phyloP scores from a whole-genome alignment of 1,140 invertebrate species.

The Drosophila ananassae region DNA sequence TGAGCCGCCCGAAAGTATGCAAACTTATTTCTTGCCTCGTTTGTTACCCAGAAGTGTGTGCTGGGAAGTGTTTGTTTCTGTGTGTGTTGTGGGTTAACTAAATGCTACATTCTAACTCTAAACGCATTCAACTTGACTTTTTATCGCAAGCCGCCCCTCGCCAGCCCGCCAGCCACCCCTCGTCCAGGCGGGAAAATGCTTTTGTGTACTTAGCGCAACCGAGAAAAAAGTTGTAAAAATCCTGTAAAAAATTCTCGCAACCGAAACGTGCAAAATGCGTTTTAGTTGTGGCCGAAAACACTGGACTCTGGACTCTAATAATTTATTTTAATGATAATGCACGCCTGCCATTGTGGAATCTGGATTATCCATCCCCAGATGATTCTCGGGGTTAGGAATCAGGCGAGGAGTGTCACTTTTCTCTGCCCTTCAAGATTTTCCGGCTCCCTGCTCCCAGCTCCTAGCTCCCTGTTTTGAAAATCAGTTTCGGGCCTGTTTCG shows the following conservation, averaged over 20 bases:
- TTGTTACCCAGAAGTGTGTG: background rate
- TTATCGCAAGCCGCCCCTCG: slow-evolving; percentile 44
- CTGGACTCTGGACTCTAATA: slow-evolving; percentile 75
- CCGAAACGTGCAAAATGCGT: slow-evolving; percentile 79
- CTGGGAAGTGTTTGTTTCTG: slow-evolving; percentile 8
- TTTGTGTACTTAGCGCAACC: slow-evolving; percentile 69
- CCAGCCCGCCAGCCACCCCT: background rate
- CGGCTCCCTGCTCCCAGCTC: too few relatives aligned
- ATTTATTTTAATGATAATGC: slow-evolving; percentile 84
- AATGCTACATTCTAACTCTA: slow-evolving; percentile 61
- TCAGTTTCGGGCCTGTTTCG: slow-evolving; percentile 28
- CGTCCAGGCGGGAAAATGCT: slow-evolving; percentile 46
- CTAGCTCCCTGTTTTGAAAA: background rate
- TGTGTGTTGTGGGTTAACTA: slow-evolving; percentile 38
- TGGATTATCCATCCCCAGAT: background rate
- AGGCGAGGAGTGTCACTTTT: background rate
- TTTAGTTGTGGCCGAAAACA: slow-evolving; percentile 42
- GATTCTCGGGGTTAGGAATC: slow-evolving; percentile 27
- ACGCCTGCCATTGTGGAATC: slow-evolving; percentile 52
- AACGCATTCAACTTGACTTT: slow-evolving; percentile 69
- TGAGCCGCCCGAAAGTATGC: slow-evolving; percentile 77
- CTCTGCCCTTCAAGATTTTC: too few relatives aligned
- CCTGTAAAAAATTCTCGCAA: slow-evolving; percentile 78
- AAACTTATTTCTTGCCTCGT: slow-evolving; percentile 72
- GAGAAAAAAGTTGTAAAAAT: slow-evolving; percentile 79